These are phyloP conservation scores for Thera obeliscata DNA, from an alignment of 2,888 invertebrate genomes.

Conservation along the genomic window DNA sequence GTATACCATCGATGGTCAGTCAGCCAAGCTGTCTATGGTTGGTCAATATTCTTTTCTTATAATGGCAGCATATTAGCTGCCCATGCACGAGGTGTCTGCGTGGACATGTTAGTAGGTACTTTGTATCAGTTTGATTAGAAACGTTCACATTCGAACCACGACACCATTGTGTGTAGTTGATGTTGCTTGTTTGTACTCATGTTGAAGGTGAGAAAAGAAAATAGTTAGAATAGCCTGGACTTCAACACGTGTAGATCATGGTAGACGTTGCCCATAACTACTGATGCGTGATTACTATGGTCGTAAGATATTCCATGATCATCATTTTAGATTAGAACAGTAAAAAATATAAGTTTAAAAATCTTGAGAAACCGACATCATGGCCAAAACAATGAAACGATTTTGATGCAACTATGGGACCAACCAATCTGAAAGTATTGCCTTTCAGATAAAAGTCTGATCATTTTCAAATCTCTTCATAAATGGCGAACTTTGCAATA, in stretches of 20 bases:
- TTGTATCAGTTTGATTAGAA: constrained; percentile 18
- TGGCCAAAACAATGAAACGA: no score
- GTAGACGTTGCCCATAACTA: no score
- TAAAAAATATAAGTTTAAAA: not conserved
- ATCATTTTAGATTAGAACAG: not conserved
- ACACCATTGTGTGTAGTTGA: not conserved
- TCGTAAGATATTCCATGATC: not conserved
- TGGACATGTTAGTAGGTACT: constrained; percentile 10
- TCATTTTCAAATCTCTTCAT: no score
- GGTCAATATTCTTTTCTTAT: not conserved
- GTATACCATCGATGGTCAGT: no score
- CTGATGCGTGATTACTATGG: no score
- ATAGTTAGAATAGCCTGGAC: not conserved
- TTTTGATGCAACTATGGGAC: no score
- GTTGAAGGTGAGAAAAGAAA: not conserved
- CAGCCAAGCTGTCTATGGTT: no score
- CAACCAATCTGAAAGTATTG: no score
- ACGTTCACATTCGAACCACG: not conserved
- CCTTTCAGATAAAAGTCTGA: no score
- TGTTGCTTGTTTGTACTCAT: not conserved
- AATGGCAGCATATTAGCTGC: constrained; percentile 13
- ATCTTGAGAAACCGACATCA: no score
- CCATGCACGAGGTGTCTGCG: constrained; percentile 15
- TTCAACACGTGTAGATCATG: not conserved
- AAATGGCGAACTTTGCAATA: no score